phyloP scores from a whole-genome alignment of 2,888 invertebrate species.

The Theretra japonica region DNA sequence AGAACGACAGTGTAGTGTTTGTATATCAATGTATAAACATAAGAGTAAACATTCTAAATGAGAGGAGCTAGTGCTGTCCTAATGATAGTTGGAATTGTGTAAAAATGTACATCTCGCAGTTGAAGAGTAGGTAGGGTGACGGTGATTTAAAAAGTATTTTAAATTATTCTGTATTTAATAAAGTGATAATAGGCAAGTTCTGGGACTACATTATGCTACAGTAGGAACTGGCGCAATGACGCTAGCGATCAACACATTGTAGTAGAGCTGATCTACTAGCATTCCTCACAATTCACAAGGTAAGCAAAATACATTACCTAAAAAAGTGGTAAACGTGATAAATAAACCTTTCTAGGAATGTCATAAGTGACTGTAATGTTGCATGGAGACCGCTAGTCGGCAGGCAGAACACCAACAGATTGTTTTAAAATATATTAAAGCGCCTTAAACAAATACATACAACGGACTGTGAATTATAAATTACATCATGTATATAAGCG shows the following conservation, averaged over 20 bases:
- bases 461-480: conserved; percentile 14
- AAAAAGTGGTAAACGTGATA: neutral
- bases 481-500: neutral
- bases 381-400: neutral
- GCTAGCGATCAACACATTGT: neutral
- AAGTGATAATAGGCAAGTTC: neutral
- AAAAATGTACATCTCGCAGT: neutral
- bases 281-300: neutral
- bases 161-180: neutral
- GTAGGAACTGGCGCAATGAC: neutral
- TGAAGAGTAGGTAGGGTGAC: neutral
- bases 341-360: neutral
- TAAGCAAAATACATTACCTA: neutral
- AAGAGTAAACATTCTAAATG: neutral
- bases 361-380: neutral
- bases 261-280: neutral
- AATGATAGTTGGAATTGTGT: neutral
- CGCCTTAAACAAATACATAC: conserved; percentile 1
- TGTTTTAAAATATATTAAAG: neutral
- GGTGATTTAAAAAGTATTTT: neutral
- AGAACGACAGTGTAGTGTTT: neutral
- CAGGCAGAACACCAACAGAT: neutral
- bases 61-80: neutral
- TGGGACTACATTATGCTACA: neutral
- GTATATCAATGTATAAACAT: neutral